Conservation (phyloP, 2,797 vertebrate species). For the Enteromius viviparus region DNA sequence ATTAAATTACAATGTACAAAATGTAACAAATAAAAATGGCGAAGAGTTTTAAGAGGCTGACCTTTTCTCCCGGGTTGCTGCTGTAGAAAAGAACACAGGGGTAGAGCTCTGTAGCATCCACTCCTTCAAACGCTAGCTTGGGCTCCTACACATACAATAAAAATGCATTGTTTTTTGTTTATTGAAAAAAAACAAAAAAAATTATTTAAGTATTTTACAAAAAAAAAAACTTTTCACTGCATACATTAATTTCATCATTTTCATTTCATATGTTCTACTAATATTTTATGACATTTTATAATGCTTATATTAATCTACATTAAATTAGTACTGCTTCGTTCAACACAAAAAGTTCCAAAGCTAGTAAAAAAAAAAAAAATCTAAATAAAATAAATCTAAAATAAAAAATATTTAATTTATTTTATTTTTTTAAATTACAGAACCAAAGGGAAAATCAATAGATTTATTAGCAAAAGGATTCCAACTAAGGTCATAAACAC, state of each 20-base stretch:
- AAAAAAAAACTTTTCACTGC: no score
- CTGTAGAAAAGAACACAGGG: slow-evolving; percentile 86
- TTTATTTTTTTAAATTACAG: neutral
- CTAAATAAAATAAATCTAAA: neutral
- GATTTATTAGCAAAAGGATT: neutral
- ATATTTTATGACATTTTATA: neutral
- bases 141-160: slow-evolving; percentile 71
- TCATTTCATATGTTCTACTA: neutral
- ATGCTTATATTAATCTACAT: neutral
- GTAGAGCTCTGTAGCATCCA: slow-evolving; percentile 80
- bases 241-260: no score
- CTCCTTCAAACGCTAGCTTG: slow-evolving; percentile 83
- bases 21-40: neutral
- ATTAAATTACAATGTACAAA: neutral
- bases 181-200: no score
- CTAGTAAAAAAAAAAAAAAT: neutral
- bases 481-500: neutral
- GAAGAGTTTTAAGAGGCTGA: slow-evolving; percentile 40
- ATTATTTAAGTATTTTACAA: no score
- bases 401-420: no score
- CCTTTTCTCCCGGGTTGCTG: slow-evolving; percentile 86
- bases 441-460: neutral
- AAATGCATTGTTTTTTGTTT: neutral
- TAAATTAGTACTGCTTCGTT: neutral
- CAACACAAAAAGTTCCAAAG: neutral